A percentile compares a stretch with the other conserved stretches of the same genome.
Evolutionary conservation across 2,888 invertebrate species (phyloP).

Genomic region (Muschampia plurimacula): DNA sequence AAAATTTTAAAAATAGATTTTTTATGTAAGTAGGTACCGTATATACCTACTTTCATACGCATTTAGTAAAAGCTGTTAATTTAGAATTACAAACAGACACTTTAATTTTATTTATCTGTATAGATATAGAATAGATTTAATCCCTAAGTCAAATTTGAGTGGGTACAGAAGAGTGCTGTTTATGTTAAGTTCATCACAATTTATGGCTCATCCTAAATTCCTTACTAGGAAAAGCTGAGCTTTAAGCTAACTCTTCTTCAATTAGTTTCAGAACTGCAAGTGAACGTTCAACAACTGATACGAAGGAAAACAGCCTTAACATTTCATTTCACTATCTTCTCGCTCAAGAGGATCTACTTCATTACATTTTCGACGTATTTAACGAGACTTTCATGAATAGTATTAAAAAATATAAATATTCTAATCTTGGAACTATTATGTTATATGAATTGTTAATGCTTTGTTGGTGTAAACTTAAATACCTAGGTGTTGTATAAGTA

Average conservation of each 20-base stretch:
- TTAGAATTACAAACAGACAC: no score
- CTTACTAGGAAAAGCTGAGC: conserved; percentile 15
- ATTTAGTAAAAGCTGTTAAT: no score
- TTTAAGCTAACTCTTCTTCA: background rate
- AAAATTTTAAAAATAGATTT: no score
- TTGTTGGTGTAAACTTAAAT: conserved; percentile 38
- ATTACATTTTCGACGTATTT: conserved; percentile 35
- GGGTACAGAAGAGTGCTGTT: no score
- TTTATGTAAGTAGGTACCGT: no score
- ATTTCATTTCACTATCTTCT: conserved; percentile 36
- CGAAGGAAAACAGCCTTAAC: conserved; percentile 41
- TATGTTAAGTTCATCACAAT: no score
- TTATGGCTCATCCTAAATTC: background rate
- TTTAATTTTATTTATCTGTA: no score
- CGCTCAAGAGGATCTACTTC: conserved; percentile 35
- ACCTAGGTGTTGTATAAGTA: conserved; percentile 33
- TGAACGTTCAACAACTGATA: conserved; percentile 27
- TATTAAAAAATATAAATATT: conserved; percentile 36
- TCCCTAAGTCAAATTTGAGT: no score
- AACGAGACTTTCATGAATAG: conserved; percentile 37
- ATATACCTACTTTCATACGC: no score
- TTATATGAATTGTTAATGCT: conserved; percentile 37
- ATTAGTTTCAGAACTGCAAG: conserved; percentile 40
- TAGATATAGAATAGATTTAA: no score
- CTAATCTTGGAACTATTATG: conserved; percentile 28